Percentiles rank a stretch among this genome's conserved stretches.
phyloP scores from a whole-genome alignment of 2,888 invertebrate genomes.

The Drosophila neoperkinsi region DNA sequence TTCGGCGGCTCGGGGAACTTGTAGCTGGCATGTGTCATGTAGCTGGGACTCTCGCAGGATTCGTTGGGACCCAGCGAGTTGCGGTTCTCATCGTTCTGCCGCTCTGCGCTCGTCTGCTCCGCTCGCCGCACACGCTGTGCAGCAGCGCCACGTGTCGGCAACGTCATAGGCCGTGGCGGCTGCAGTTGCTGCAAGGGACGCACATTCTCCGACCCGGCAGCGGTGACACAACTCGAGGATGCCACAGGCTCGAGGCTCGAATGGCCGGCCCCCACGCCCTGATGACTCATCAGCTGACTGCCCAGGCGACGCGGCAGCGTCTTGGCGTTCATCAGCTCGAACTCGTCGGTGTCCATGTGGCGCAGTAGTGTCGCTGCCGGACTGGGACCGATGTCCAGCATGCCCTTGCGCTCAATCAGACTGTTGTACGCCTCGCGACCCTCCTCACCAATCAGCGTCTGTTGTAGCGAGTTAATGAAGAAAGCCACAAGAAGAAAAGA shows the following conservation, averaged over 20 bases:
- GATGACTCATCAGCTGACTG: conserved; percentile 48
- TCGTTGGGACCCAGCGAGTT: conserved; percentile 52
- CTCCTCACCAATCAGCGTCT: conserved; percentile 94
- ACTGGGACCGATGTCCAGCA: conserved; percentile 69
- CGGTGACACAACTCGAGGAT: neutral
- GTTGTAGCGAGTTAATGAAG: conserved; percentile 85
- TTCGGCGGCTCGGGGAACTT: conserved; percentile 78
- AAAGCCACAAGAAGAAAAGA: conserved; percentile 53
- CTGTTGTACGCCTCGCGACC: conserved; percentile 97
- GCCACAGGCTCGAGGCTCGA: conserved; percentile 13
- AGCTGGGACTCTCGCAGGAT: conserved; percentile 85
- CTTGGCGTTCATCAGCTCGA: conserved; percentile 79
- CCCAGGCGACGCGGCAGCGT: conserved; percentile 82
- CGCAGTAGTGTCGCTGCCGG: conserved; percentile 78
- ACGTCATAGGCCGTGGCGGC: conserved; percentile 83
- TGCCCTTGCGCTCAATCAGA: conserved; percentile 91
- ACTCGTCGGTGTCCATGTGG: conserved; percentile 82
- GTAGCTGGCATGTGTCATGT: conserved; percentile 82
- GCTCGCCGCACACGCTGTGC: conserved; percentile 76
- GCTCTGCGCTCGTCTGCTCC: conserved; percentile 52
- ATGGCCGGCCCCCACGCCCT: conserved; percentile 3
- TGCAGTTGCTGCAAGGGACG: conserved; percentile 61
- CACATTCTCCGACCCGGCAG: conserved; percentile 17
- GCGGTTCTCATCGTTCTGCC: conserved; percentile 53
- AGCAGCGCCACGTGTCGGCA: conserved; percentile 83